phyloP scores from a whole-genome alignment of 2,113 vertebrate genomes.

The Leptocoma aspasia region DNA sequence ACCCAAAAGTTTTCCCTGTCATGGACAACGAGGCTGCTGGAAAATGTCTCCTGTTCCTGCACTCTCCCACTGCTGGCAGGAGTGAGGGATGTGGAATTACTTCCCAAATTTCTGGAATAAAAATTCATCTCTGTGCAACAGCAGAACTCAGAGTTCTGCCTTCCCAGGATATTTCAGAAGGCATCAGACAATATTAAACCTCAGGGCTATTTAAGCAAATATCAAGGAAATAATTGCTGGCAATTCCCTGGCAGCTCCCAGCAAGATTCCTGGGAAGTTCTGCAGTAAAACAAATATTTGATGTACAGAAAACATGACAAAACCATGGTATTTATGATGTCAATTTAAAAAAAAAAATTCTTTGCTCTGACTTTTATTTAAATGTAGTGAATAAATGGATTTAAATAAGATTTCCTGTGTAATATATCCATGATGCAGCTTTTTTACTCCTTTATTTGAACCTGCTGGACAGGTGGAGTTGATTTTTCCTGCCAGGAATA shows the following conservation, averaged over 20 bases:
- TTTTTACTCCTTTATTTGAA: not conserved
- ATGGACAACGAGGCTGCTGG: fast-evolving
- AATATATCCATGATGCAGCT: not conserved
- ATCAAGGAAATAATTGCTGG: slow-evolving; percentile 8
- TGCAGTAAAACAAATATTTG: not conserved
- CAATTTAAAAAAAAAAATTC: not conserved
- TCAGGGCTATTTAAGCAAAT: slow-evolving; percentile 24
- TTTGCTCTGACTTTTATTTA: not conserved
- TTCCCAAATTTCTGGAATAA: not conserved
- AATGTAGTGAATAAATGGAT: not conserved
- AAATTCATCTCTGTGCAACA: not conserved
- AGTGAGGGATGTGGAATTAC: not conserved
- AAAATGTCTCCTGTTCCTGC: not conserved
- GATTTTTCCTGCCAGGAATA: not conserved
- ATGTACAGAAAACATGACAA: not conserved
- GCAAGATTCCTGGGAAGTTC: not conserved
- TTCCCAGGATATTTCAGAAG: not conserved
- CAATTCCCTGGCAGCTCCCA: slow-evolving; percentile 6
- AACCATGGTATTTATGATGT: not conserved
- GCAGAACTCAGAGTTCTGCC: not conserved
- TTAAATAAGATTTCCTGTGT: not conserved
- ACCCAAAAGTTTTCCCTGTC: no score
- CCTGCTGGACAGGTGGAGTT: not conserved
- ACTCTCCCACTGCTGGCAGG: not conserved
- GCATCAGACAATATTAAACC: not conserved